Base-by-base conservation (phyloP, 2,113 vertebrate species). In the Melospiza melodia region DNA sequence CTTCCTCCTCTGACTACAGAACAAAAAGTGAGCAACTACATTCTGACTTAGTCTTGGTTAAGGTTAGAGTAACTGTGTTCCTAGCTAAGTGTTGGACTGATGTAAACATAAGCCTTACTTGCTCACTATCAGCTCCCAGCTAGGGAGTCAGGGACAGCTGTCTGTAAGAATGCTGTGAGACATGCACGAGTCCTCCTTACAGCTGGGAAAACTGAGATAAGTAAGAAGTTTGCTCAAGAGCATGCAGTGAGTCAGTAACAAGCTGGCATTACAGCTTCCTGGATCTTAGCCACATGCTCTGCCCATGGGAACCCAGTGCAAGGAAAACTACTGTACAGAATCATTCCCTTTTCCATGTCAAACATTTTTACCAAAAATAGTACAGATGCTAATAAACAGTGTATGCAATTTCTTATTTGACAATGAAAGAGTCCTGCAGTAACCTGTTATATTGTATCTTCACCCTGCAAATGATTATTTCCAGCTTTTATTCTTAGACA, bases 301-400 rank as follows among this genome's bases (percentile, higher is more conserved):
- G 65, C 67, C 43, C 82, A 80, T 8, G 1, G 58, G 28, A 93
- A 68, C 57, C 35, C 61, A 83, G 44, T 30, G 90, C 2, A 4
- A 89, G 62, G 33, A 89, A 80, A 94, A 73, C 57, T 49, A 44
- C 52, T n/a, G 37, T 87, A 95, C 85, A 89, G 73, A 96, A 82
- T 84, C 52, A 76, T 82, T 87, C 77, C 83, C 71, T 88, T 94
- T 72, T 65, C 51, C 43, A 23, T 2, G 18, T 71, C 86, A 77
- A 69, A 39, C 51, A 9, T 14, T 55, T 77, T 87, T 80, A 86
- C 23, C 21, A 43, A 41, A 86, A 76, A 37, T 73, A 48, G 39
- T 73, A 85, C 27, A 90, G 75, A 63, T 49, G 67, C 43, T 84
- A 78, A 81, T 52, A 54, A 88, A 72, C 39, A 76, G 61, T 15